Evolutionary conservation across 2,113 vertebrate genomes (phyloP).

Genomic region (Rallus limicola): DNA sequence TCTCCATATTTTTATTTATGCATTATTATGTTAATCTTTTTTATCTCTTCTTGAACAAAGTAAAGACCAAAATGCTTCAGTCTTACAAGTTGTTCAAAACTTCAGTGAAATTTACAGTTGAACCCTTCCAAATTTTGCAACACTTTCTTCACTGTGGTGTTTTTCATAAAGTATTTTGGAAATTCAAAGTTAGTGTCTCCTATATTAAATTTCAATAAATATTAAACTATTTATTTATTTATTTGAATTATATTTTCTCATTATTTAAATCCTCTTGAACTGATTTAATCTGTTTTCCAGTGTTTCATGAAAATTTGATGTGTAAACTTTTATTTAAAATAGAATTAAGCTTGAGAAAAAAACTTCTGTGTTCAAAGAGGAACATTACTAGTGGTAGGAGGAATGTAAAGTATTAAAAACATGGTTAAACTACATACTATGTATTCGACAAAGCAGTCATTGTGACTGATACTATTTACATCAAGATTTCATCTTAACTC

Average conservation of each 20-base stretch:
- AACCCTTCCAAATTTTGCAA: not conserved
- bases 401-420: not conserved
- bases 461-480: not conserved
- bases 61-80: not conserved
- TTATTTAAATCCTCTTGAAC: not conserved
- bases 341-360: not conserved
- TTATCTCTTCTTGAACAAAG: rapidly evolving
- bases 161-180: not conserved
- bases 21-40: not conserved
- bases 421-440: not conserved
- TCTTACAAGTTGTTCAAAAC: not conserved
- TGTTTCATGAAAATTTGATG: not conserved
- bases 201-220: not conserved
- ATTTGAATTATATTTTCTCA: not conserved
- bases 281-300: not conserved
- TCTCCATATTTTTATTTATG: not conserved
- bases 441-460: not conserved
- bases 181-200: not conserved
- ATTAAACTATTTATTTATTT: not conserved
- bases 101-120: not conserved
- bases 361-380: not conserved
- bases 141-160: not conserved
- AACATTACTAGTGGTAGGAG: not conserved
- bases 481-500: not conserved
- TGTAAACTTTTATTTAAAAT: not conserved